Conservation (phyloP, 2,113 vertebrate species). For the Plectropomus leopardus region DNA sequence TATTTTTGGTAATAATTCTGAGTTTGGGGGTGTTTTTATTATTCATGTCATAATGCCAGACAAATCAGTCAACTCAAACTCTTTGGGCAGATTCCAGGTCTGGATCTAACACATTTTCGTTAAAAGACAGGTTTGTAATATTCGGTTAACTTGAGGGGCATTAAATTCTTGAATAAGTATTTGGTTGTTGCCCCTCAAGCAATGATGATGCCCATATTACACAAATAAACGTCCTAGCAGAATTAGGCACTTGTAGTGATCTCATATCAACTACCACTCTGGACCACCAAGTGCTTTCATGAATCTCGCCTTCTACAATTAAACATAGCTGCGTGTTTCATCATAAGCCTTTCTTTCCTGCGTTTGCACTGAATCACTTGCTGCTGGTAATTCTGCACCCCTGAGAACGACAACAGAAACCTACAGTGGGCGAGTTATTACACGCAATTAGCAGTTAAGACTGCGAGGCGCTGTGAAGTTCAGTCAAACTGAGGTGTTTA, state of each 20-base stretch:
- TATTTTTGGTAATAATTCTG: no score
- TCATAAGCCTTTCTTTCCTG: slow-evolving; percentile 15
- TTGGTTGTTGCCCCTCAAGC: no score
- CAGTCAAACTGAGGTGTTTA: slow-evolving; percentile 6
- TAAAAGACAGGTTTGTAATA: no score
- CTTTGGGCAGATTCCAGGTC: no score
- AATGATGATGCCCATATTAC: no score
- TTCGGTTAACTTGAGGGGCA: no score
- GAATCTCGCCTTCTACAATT: background rate
- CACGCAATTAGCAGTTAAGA: slow-evolving; percentile 30
- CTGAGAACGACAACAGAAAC: slow-evolving; percentile 25
- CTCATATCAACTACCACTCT: background rate
- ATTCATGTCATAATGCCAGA: no score
- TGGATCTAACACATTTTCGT: no score
- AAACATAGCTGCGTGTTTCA: background rate
- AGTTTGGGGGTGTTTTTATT: no score
- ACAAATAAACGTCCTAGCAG: background rate
- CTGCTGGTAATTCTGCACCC: slow-evolving; percentile 20
- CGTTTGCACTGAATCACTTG: background rate
- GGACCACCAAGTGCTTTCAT: background rate
- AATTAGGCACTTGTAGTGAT: background rate
- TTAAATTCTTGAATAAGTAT: no score
- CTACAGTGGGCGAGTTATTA: slow-evolving; percentile 31
- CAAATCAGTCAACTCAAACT: no score
- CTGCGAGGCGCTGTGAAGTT: background rate